These are phyloP conservation scores for Scaptodrosophila lebanonensis DNA, from an alignment of 1,140 invertebrate species.

Conservation along the genomic window DNA sequence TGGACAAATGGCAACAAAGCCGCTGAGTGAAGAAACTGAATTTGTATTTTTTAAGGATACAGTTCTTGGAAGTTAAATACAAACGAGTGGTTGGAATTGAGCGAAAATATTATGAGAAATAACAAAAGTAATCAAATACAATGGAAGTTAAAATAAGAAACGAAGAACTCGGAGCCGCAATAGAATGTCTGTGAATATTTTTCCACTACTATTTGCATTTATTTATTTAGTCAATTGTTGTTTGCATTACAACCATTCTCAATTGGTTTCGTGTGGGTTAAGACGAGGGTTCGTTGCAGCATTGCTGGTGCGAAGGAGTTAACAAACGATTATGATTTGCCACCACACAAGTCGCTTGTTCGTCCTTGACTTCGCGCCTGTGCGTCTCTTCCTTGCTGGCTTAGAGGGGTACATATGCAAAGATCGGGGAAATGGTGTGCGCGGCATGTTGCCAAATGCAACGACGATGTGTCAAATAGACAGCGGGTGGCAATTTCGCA, in stretches of 20 bases:
- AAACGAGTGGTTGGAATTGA: conserved; percentile 36
- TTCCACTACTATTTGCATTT: conserved; percentile 39
- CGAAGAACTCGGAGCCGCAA: conserved; percentile 5
- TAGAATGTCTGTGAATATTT: conserved; percentile 33
- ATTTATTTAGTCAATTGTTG: conserved; percentile 42
- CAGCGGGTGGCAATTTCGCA: conserved; percentile 65
- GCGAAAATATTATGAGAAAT: conserved; percentile 71
- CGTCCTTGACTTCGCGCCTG: background rate
- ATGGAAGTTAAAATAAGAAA: background rate
- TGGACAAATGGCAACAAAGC: conserved; percentile 11
- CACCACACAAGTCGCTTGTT: conserved; percentile 63
- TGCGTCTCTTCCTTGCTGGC: too few relatives aligned
- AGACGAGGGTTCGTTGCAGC: conserved; percentile 10
- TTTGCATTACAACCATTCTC: conserved; percentile 16
- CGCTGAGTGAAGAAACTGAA: conserved; percentile 10
- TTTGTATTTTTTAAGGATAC: too few relatives aligned
- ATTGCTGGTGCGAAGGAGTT: conserved; percentile 55
- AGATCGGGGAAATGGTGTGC: too few relatives aligned
- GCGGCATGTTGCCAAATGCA: too few relatives aligned
- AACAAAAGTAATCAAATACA: conserved; percentile 62
- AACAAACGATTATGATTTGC: conserved; percentile 63
- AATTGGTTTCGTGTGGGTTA: background rate
- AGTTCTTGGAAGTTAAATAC: conserved; percentile 56
- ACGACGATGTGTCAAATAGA: conserved; percentile 64
- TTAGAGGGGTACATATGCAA: conserved; percentile 29